A percentile compares a stretch with the other conserved stretches of the same genome.
Evolutionary conservation across 2,113 vertebrate genomes (phyloP).

Genomic region (Phalacrocorax pelagicus): DNA sequence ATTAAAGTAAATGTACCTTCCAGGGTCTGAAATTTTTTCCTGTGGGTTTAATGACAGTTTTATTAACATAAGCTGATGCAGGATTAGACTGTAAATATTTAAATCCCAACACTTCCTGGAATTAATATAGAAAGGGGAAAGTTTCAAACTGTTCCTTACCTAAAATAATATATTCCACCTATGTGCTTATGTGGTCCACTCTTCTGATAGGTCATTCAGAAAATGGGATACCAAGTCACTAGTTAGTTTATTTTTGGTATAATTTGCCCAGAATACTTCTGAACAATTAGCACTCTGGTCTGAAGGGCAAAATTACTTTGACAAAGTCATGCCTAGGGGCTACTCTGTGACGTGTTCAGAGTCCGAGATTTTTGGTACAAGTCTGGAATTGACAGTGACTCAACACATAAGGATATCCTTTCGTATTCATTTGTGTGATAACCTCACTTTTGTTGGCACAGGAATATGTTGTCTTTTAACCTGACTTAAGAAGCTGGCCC

Average conservation of each 20-base stretch:
- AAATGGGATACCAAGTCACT: neutral
- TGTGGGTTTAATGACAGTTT: slow-evolving; percentile 16
- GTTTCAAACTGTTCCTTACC: neutral
- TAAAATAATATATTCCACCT: neutral
- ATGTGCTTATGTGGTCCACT: neutral
- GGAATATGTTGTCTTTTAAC: slow-evolving; percentile 41
- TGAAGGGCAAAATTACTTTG: slow-evolving; percentile 54
- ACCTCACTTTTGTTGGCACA: slow-evolving; percentile 50
- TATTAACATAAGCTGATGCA: slow-evolving; percentile 57
- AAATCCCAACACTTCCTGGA: slow-evolving; percentile 49
- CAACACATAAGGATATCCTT: slow-evolving; percentile 15
- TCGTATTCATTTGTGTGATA: slow-evolving; percentile 26
- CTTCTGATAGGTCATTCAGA: neutral
- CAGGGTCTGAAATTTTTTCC: slow-evolving; percentile 36
- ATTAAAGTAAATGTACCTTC: slow-evolving; percentile 51
- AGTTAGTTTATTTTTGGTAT: slow-evolving; percentile 1
- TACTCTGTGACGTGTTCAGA: neutral
- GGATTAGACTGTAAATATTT: slow-evolving; percentile 42
- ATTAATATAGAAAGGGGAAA: slow-evolving; percentile 18
- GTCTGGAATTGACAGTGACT: slow-evolving; percentile 40
- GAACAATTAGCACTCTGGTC: slow-evolving; percentile 19
- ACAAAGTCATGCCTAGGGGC: neutral
- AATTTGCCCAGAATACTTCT: slow-evolving; percentile 15
- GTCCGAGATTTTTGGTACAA: neutral
- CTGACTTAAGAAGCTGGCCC: slow-evolving; percentile 54